Conservation (phyloP, 2,888 invertebrate genomes). For the Lymantria dispar region DNA sequence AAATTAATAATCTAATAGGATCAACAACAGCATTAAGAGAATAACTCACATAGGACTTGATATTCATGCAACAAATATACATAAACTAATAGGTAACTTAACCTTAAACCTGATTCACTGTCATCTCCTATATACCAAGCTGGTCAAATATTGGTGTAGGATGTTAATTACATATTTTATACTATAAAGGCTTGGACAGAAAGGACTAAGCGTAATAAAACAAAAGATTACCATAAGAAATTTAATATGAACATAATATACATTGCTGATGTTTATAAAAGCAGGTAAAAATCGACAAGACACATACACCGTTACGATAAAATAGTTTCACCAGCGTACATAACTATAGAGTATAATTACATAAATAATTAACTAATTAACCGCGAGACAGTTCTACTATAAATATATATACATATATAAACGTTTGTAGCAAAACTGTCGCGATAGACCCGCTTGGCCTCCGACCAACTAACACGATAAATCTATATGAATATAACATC, state of each 20-base stretch:
- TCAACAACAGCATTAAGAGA: no score
- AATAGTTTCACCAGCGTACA: conserved; percentile 48
- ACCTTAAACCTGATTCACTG: no score
- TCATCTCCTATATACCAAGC: no score
- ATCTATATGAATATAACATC: conserved; percentile 3
- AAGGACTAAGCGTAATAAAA: conserved; percentile 31
- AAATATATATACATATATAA: not conserved
- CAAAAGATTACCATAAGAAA: conserved; percentile 51
- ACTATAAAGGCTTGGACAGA: no score
- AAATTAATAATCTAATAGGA: no score
- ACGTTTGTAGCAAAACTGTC: conserved; percentile 14
- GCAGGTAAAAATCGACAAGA: conserved; percentile 75
- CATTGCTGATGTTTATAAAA: conserved; percentile 79
- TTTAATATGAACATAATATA: conserved; percentile 82
- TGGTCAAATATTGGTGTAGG: no score
- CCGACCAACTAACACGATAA: conserved; percentile 9
- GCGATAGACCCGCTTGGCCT: conserved; percentile 4
- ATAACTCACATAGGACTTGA: no score
- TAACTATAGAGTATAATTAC: conserved; percentile 49
- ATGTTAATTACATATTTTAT: no score
- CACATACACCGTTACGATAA: conserved; percentile 67
- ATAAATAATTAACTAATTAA: conserved; percentile 31
- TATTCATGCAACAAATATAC: no score
- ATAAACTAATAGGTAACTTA: no score
- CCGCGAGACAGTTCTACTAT: conserved; percentile 17